Conservation (phyloP, 64 coral and sea anemone genomes). For the Actinia equina region DNA sequence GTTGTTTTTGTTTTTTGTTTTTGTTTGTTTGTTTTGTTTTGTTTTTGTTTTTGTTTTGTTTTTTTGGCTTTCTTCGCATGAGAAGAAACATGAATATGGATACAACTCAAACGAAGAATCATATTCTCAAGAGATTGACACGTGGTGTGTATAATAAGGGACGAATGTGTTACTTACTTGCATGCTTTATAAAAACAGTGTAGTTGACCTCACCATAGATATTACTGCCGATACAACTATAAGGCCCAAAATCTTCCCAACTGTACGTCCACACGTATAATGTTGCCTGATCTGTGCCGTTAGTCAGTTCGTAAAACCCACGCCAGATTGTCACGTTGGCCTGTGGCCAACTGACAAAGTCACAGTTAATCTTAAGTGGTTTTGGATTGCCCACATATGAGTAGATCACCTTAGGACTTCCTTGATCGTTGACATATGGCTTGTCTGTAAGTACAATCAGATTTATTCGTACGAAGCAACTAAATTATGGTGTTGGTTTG, state of each 20-base stretch:
- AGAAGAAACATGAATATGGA: too few species aligned
- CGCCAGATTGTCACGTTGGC: slow-evolving; percentile 66
- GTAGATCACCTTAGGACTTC: slow-evolving; percentile 28
- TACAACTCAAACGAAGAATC: too few species aligned
- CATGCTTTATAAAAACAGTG: slow-evolving; percentile 32
- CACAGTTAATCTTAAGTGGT: slow-evolving; percentile 55
- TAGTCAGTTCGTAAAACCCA: slow-evolving; percentile 45
- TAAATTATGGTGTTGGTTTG: neutral
- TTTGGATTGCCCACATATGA: slow-evolving; percentile 55
- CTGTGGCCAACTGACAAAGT: slow-evolving; percentile 37
- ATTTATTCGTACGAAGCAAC: neutral
- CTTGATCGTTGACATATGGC: slow-evolving; percentile 24
- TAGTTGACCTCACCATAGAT: slow-evolving; percentile 48
- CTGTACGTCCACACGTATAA: slow-evolving; percentile 59
- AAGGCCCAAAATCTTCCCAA: slow-evolving; percentile 41
- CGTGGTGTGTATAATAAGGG: too few species aligned
- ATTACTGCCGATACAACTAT: slow-evolving; percentile 56
- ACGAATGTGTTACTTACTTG: slow-evolving; percentile 36
- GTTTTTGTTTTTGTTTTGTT: too few species aligned
- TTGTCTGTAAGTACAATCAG: slow-evolving; percentile 22
- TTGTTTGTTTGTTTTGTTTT: too few species aligned
- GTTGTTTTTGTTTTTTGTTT: too few species aligned
- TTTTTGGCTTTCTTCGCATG: too few species aligned
- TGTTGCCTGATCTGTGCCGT: slow-evolving; percentile 49
- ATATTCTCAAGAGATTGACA: too few species aligned